phyloP scores from a whole-genome alignment of 2,888 invertebrate genomes.

The Neoitamus cyanurus region DNA sequence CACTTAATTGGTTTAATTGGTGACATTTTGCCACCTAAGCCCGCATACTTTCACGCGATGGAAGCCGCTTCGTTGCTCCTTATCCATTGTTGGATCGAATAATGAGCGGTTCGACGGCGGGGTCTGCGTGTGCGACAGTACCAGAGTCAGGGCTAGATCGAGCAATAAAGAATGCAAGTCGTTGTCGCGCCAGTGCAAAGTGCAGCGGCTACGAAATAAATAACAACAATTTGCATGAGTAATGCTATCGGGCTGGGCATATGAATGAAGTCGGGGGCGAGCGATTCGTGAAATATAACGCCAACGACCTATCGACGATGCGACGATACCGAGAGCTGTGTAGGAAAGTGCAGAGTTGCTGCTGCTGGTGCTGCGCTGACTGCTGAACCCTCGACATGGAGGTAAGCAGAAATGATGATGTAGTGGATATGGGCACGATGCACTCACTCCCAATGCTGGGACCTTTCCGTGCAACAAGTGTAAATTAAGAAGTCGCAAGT shows the following conservation, averaged over 20 bases:
- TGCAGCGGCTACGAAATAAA: slow-evolving; percentile 7
- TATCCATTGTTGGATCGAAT: not conserved
- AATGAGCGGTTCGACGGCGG: not conserved
- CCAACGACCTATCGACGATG: slow-evolving; percentile 39
- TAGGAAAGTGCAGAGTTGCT: not conserved
- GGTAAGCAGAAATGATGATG: not conserved
- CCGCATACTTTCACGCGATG: not conserved
- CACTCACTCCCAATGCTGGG: not conserved
- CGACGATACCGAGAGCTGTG: not conserved
- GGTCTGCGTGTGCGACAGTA: not conserved
- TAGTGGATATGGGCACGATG: not conserved
- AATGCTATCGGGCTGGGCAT: slow-evolving; percentile 20
- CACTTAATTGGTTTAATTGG: not conserved
- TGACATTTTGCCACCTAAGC: not conserved
- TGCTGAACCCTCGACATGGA: not conserved
- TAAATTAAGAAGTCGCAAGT: not conserved
- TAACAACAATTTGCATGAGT: slow-evolving; percentile 29
- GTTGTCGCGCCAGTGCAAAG: not conserved
- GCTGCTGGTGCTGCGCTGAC: not conserved
- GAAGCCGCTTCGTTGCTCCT: not conserved
- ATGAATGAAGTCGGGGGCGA: slow-evolving; percentile 45
- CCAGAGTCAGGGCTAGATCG: not conserved
- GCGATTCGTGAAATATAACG: slow-evolving; percentile 28
- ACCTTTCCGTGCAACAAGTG: not conserved
- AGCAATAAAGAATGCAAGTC: not conserved